Base-by-base conservation (phyloP, 2,113 vertebrate species). In the Ceyx cyanopectus region DNA sequence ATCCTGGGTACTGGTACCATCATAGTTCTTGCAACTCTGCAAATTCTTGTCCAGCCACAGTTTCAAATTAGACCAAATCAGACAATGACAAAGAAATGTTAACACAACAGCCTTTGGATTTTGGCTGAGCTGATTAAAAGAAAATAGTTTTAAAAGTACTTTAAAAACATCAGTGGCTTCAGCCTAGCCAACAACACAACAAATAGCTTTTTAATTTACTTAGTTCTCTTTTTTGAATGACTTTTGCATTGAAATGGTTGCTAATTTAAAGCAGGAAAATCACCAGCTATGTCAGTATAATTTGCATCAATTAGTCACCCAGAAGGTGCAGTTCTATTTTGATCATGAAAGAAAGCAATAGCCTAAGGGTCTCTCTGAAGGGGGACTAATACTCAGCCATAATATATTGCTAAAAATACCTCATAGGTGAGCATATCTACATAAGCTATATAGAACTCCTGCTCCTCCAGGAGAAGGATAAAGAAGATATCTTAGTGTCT, bases 271-370 rank as follows among this genome's bases (percentile, higher is more conserved):
- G 69, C n/a, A 93, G 72, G 32, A 92, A 65, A 87, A 45, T 88
- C 68, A 90, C 34, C 53, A 83, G 61, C 56, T 88, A 82, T 60
- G 53, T 72, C 73, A 73, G 86, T 73, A 60, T 72, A 89, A 93
- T 94, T 93, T 92, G 73, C 92, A 87, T 80, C 90, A 93, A 72
- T 96, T 94, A 95, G 90, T 78, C 87, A 92, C 61, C 63, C 72
- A 88, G 85, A 92, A 86, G 80, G 48, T 74, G 75, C 50, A 90
- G 66, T 91, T 94, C 63, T 95, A 41, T 85, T 95, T 87, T 60
- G 90, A 78, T 89, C 37, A 5, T 41, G 61, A 34, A 32, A 76
- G 96, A 95, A 78, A 94, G 51, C 66, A 63, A 29, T 66, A 77
- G 87, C 70, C 69, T 75, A 72, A 66, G 69, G 88, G 32, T 90